These are phyloP conservation scores for Dynastes tityus DNA, from an alignment of 2,888 invertebrate species.

Conservation along the genomic window DNA sequence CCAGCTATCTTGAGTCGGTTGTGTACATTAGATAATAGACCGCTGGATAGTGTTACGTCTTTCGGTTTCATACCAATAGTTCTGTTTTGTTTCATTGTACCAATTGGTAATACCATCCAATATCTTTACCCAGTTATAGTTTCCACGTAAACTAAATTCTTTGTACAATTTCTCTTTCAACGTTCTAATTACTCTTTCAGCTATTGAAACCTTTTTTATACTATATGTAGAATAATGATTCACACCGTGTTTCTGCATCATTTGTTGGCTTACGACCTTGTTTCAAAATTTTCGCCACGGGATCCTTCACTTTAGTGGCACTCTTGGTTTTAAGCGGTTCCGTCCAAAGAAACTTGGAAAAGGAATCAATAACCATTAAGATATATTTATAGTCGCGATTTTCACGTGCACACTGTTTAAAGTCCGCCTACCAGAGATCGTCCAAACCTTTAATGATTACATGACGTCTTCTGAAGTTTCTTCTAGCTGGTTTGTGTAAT, in stretches of 20 bases:
- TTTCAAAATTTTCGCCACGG: conserved; percentile 55
- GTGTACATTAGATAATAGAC: neutral
- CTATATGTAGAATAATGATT: conserved; percentile 58
- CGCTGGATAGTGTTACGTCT: neutral
- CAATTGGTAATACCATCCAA: too few relatives aligned
- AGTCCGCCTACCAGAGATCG: too few relatives aligned
- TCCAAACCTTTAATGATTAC: too few relatives aligned
- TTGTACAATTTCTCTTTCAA: too few relatives aligned
- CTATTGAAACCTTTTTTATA: conserved; percentile 55
- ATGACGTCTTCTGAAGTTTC: too few relatives aligned
- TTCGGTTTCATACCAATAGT: neutral
- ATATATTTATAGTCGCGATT: conserved; percentile 59
- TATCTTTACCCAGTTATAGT: too few relatives aligned
- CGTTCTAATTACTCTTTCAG: conserved; percentile 40
- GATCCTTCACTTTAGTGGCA: conserved; percentile 58
- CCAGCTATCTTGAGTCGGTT: conserved; percentile 50
- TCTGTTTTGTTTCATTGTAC: too few relatives aligned
- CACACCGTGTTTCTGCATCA: conserved; percentile 58
- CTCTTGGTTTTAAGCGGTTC: conserved; percentile 63
- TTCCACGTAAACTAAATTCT: too few relatives aligned
- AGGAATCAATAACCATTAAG: conserved; percentile 66
- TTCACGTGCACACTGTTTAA: neutral
- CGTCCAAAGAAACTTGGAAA: conserved; percentile 67
- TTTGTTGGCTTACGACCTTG: conserved; percentile 55
- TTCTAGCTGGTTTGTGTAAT: too few relatives aligned